Conservation (phyloP, 2,113 vertebrate genomes). For the Syrrhaptes paradoxus region DNA sequence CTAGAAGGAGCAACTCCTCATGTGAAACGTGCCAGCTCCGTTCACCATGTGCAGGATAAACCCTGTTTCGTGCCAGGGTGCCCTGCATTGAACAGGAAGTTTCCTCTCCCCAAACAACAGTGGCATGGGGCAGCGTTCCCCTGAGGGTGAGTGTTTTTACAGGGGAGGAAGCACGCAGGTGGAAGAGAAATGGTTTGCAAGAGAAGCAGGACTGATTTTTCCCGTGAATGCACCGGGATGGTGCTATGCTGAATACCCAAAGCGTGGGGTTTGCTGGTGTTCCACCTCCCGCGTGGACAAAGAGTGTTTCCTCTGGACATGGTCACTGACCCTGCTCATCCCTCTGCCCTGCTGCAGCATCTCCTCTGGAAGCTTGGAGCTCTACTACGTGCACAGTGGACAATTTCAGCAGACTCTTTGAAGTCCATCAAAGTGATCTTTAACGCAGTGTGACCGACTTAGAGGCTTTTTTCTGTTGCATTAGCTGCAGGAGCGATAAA, state of each 20-base stretch:
- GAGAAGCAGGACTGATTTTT: not conserved
- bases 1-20: not conserved
- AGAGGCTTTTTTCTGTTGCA: not conserved
- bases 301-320: not conserved
- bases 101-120: not conserved
- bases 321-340: not conserved
- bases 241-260: not conserved
- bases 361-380: not conserved
- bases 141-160: not conserved
- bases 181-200: not conserved
- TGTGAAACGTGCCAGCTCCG: not conserved
- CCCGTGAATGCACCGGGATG: not conserved
- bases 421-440: not conserved
- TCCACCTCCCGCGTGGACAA: not conserved
- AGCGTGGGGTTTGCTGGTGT: not conserved
- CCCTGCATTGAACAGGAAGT: fast-evolving
- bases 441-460: not conserved
- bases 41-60: not conserved
- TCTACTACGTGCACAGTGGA: fast-evolving
- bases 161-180: fast-evolving
- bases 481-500: not conserved
- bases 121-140: fast-evolving
- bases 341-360: not conserved
- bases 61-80: not conserved
- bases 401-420: not conserved